Evolutionary conservation across 2,797 vertebrate genomes (phyloP), one percentile per base, ranked within the genome.

Genomic region (Gobio occitaniae): DNA sequence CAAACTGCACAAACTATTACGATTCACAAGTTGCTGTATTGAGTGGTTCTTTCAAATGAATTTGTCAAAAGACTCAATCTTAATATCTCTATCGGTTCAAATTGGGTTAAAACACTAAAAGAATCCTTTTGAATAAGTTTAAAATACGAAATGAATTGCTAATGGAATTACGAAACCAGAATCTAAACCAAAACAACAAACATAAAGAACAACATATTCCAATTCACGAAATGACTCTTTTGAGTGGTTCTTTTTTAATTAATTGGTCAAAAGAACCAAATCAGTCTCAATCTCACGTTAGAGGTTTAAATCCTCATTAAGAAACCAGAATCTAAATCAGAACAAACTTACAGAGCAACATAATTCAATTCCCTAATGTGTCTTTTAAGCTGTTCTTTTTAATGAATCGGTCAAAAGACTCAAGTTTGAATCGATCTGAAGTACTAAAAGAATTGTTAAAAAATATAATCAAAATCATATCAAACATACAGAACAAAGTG

Each of bases 351-450:
- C 59, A 61, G 59, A 21, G 19, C 56, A 59, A 59, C 56, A 9
- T 59, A 0, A n/a, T 59, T 59, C 0, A 2, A 59, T 9, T n/a
- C 56, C 19, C 15, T 52, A 59, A 59, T 59, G 54, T 19, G 17
- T 21, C 54, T 21, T 59, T 59, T 59, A n/a, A 59, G 9, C 59
- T 25, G n/a, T 61, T 61, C 10, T 61, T 59, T 59, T 59, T 11
- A 61, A 61, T 63, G 61, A 63, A 63, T 63, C 15, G 25, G n/a
- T 63, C 61, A 63, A 63, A 61, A 61, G 59, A 61, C 59, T 61
- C 16, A 6, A 2, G 52, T 61, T 63, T 29, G 21, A 63, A 63
- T 63, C 1, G 11, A 12, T 13, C n/a, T 29, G 2, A 63, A 63
- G 7, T 63, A 63, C 25, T 63, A 29, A 63, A 29, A 63, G n/a